A percentile compares a stretch with the other conserved stretches of the same genome.
These are phyloP conservation scores for Florisuga fusca DNA, from an alignment of 2,797 vertebrate species.

Conservation along the genomic window DNA sequence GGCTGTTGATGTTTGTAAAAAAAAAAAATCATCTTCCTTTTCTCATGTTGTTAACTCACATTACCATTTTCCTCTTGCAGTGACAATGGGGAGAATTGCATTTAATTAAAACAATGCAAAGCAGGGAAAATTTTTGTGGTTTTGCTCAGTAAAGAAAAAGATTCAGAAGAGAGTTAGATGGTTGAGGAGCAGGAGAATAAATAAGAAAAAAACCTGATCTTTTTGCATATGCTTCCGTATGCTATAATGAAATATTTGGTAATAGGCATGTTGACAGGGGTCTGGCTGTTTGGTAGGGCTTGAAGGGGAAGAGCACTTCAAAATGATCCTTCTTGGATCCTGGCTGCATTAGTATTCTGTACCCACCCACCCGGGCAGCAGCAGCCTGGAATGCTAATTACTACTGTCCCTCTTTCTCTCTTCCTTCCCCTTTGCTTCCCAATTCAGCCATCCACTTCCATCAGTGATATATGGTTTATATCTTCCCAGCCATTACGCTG, in stretches of 20 bases:
- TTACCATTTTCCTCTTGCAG: background rate
- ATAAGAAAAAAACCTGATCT: background rate
- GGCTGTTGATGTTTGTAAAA: background rate
- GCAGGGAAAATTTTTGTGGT: background rate
- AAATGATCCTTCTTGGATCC: background rate
- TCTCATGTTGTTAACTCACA: background rate
- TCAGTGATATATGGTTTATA: background rate
- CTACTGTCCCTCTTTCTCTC: background rate
- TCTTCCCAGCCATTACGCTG: constrained; percentile 38
- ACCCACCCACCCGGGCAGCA: background rate
- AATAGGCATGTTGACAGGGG: background rate
- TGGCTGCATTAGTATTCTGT: constrained; percentile 45
- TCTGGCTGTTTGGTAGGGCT: background rate
- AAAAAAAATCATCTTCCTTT: background rate
- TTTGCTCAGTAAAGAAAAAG: background rate
- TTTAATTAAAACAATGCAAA: background rate
- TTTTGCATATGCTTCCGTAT: background rate
- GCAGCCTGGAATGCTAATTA: constrained; percentile 46
- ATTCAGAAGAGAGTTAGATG: background rate
- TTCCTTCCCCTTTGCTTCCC: background rate
- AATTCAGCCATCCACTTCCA: background rate
- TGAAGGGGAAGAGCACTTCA: background rate
- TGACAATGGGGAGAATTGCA: background rate
- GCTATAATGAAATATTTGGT: background rate
- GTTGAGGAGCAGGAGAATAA: background rate